phyloP scores from a whole-genome alignment of 2,888 invertebrate genomes.

The Apodemia hepburni region DNA sequence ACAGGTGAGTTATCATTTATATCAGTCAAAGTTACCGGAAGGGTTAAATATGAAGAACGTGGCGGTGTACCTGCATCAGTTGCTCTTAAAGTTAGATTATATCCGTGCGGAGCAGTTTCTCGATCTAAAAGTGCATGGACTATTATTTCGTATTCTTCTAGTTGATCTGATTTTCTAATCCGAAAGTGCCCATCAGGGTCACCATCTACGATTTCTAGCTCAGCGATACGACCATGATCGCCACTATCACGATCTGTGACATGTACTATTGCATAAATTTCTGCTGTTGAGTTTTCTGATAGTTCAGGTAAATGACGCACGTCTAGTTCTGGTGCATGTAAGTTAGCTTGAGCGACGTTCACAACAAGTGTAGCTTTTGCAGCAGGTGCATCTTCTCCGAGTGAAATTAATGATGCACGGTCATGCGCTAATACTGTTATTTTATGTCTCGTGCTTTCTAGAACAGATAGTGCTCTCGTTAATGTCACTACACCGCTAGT shows the following conservation, averaged over 20 bases:
- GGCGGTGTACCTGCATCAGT: slow-evolving; percentile 91
- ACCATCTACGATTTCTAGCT: slow-evolving; percentile 92
- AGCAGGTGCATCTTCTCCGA: slow-evolving; percentile 80
- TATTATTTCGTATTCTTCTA: slow-evolving; percentile 89
- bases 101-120: slow-evolving; percentile 89
- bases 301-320: slow-evolving; percentile 90
- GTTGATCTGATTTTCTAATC: slow-evolving; percentile 81
- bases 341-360: slow-evolving; percentile 90
- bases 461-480: slow-evolving; percentile 87
- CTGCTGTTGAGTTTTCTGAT: slow-evolving; percentile 89
- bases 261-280: slow-evolving; percentile 93
- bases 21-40: slow-evolving; percentile 90
- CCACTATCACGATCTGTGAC: slow-evolving; percentile 92
- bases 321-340: slow-evolving; percentile 91
- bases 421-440: slow-evolving; percentile 92
- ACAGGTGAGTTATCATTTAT: slow-evolving; percentile 93
- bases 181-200: slow-evolving; percentile 95
- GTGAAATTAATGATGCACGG: slow-evolving; percentile 84
- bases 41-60: slow-evolving; percentile 87
- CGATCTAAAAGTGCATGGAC: slow-evolving; percentile 88
- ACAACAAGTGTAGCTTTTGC: slow-evolving; percentile 90
- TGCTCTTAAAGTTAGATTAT: slow-evolving; percentile 93
- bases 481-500: slow-evolving; percentile 93
- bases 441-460: slow-evolving; percentile 85
- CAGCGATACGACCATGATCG: slow-evolving; percentile 90